Base-by-base conservation (phyloP, 2,113 vertebrate genomes). In the Spizaetus ornatus region DNA sequence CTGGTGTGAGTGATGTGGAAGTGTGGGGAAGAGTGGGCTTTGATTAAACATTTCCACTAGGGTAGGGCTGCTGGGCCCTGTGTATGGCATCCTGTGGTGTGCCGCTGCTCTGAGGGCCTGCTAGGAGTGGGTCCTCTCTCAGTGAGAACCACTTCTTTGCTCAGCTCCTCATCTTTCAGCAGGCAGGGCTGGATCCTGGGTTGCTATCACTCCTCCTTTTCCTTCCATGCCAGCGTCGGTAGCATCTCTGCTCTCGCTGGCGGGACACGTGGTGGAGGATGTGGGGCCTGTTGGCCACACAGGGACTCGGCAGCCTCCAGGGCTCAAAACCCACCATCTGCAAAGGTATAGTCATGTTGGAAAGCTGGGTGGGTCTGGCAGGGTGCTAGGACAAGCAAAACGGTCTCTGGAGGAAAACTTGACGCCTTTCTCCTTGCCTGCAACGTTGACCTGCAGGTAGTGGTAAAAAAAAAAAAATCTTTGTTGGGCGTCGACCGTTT, bases 401-500 rank as follows among this genome's bases (percentile, higher is more conserved):
- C 15, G 27, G 16, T 16, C 45, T 66, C 52, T 59, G 40, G 6
- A 36, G 40, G 67, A 66, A 31, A 80, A 23, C 22, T 13, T 53
- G 40, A 15, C 0, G 7, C 32, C 85, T 70, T 25, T 43, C 16
- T 81, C 26, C 26, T 67, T 82, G 20, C 22, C 17, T 67, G 16
- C 4, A 8, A 13, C 0, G 0, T 1, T 55, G 20, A 42, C 48
- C 9, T 56, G 27, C 14, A 36, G 27, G 17, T 31, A 2, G 2
- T 7, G 10, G 27, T 32, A 26, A 26, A 5, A 55, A 53, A 52
- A 36, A 26, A 26, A 3, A 31, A 31, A 31, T 14, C 15, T 17
- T 26, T 14, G 5, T 61, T 50, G 19, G 32, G 36, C 1, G 0
- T 5, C 69, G 29, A 10, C 0, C 0, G 4, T 8, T 71, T 27